phyloP scores from a whole-genome alignment of 2,888 invertebrate genomes.

The Noctua janthina region DNA sequence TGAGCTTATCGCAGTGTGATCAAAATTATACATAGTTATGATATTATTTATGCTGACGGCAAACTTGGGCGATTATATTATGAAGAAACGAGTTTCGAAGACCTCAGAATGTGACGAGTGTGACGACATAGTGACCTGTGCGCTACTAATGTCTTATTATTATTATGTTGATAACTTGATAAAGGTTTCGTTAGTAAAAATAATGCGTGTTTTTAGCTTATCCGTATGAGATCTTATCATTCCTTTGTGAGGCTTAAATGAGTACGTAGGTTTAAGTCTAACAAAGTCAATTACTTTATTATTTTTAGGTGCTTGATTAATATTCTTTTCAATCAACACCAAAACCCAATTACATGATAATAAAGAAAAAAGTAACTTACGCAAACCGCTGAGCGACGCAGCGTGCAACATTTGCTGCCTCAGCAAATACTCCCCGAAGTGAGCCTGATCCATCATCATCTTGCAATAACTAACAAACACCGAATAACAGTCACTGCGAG shows the following conservation, averaged over 20 bases:
- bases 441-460: slow-evolving; percentile 90
- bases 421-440: slow-evolving; percentile 87
- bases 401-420: slow-evolving; percentile 89
- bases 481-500: slow-evolving; percentile 71
- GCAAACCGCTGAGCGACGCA: slow-evolving; percentile 85
- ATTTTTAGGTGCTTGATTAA: neutral
- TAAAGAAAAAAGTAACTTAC: slow-evolving; percentile 74
- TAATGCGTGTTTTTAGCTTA: neutral
- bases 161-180: neutral
- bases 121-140: slow-evolving; percentile 39
- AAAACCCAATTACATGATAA: neutral
- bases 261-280: neutral
- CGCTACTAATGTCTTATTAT: slow-evolving; percentile 1
- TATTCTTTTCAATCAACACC: neutral
- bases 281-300: neutral
- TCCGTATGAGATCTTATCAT: neutral
- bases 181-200: neutral
- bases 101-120: slow-evolving; percentile 40
- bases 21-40: slow-evolving; percentile 48
- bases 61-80: slow-evolving; percentile 30
- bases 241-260: neutral
- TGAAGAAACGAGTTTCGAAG: slow-evolving; percentile 40
- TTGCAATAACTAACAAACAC: slow-evolving; percentile 68
- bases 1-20: slow-evolving; percentile 41
- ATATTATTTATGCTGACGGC: slow-evolving; percentile 55